These are phyloP conservation scores for Acridotheres tristis DNA, from an alignment of 2,797 vertebrate species.

Conservation along the genomic window DNA sequence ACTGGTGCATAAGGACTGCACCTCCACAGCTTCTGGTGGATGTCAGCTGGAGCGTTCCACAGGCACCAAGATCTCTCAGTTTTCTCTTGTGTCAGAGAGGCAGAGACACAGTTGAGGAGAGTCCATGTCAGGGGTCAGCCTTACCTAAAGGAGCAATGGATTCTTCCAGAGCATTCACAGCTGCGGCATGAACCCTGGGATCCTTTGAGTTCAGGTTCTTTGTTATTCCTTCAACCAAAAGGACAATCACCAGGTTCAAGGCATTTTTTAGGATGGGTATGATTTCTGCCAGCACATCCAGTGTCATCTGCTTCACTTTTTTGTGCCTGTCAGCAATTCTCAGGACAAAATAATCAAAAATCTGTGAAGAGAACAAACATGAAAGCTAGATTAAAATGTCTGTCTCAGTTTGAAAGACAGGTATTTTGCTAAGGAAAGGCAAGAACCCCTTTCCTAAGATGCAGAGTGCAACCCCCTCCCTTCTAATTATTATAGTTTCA, in stretches of 20 bases:
- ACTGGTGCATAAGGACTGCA: not conserved
- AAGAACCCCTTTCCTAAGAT: no score
- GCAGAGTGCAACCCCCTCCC: no score
- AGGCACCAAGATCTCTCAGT: not conserved
- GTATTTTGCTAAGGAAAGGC: no score
- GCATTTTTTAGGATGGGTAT: not conserved
- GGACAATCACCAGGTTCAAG: not conserved
- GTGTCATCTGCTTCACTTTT: slow-evolving; percentile 73
- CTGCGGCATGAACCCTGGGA: not conserved
- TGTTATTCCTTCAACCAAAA: not conserved
- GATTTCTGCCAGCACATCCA: slow-evolving; percentile 32
- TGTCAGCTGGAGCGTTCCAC: not conserved
- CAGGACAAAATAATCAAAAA: slow-evolving; percentile 73
- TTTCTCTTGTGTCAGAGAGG: no score
- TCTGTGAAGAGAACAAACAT: slow-evolving; percentile 56
- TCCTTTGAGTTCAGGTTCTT: not conserved
- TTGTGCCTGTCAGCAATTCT: slow-evolving; percentile 75
- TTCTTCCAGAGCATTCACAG: not conserved
- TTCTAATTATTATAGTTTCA: no score
- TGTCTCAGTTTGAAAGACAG: no score
- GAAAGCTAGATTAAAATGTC: not conserved
- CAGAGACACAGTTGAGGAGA: not conserved
- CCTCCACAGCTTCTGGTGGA: not conserved
- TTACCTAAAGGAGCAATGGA: not conserved
- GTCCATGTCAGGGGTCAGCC: not conserved